Evolutionary conservation across 2,113 vertebrate species (phyloP).

Genomic region (Coregonus clupeaformis): DNA sequence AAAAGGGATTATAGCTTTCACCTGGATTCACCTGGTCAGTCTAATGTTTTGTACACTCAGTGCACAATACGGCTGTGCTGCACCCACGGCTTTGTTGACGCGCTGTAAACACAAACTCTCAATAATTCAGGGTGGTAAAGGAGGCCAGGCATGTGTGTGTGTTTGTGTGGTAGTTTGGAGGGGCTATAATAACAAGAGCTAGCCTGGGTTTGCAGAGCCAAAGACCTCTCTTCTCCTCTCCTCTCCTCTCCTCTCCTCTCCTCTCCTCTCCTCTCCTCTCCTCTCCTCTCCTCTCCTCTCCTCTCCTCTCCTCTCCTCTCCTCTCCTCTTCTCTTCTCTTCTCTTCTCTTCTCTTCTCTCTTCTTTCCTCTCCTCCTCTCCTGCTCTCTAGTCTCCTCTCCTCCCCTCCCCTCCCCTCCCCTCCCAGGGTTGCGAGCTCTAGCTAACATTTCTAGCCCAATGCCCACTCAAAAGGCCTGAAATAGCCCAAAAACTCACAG

Average conservation of each 20-base stretch:
- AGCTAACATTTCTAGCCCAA: too few relatives aligned
- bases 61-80: not conserved
- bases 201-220: conserved; percentile 46
- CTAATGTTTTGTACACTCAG: too few relatives aligned
- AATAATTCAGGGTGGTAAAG: not conserved
- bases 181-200: conserved; percentile 56
- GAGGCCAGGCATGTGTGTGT: not conserved
- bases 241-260: not conserved
- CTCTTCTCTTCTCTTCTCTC: too few relatives aligned
- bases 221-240: conserved; percentile 20
- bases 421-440: too few relatives aligned
- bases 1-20: too few relatives aligned
- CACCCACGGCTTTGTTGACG: not conserved
- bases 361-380: too few relatives aligned
- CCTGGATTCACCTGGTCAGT: too few relatives aligned
- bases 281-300: not conserved
- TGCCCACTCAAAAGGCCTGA: too few relatives aligned
- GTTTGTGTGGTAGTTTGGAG: conserved; percentile 16
- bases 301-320: too few relatives aligned
- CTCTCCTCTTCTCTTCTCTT: not conserved
- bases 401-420: too few relatives aligned
- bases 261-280: too few relatives aligned
- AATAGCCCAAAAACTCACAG: too few relatives aligned
- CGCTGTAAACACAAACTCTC: not conserved
- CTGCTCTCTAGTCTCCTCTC: not conserved